Base-by-base conservation (phyloP, 23 tunicate species). In the Phallusia fumigata region DNA sequence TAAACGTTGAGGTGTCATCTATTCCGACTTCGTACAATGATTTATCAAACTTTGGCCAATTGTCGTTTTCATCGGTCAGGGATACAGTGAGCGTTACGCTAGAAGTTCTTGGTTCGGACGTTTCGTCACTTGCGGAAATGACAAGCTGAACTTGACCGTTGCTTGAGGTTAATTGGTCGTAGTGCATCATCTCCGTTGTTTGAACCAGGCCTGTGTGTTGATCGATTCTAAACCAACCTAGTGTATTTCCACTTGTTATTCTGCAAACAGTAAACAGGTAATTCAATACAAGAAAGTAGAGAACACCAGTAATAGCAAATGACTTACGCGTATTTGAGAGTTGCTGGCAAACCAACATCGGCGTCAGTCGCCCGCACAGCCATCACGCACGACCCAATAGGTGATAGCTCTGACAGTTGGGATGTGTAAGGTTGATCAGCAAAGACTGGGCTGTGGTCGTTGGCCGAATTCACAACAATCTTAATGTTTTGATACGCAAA, bases 11-110 rank as follows among this genome's bases (percentile, higher is more conserved):
- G 21, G 28, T 19, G 12, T 72, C 44, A 53, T 78, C 33, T 15
- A 65, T 0, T 22, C 50, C 75, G 36, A 83, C 85, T 35, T 80
- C 73, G 65, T 81, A 75, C 19, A 40, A 36, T 21, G 76, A 51
- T 12, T 36, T 28, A 13, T 64, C 76, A 83, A 96, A 96, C 0
- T 33, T 52, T 19, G 99, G 99, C 44, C 87, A 74, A 45, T 96
- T 91, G 73, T 96, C 93, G 64, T 96, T 91, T 58, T 73, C 93
- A 69, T 87, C 97, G 6, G 58, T 73, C 13, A 96, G 82, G 0
- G 32, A 44, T 15, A 96, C 80, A 12, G 21, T 33, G 0, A 96
- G 82, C 0, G 84, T 26, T 15, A 85, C 72, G 74, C 52, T 84
- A 15, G 88, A 53, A 5, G 40, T 35, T 34, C 64, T 50, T 26